These are phyloP conservation scores for Anolis sagrei DNA, from an alignment of 2,113 vertebrate species.

Conservation along the genomic window DNA sequence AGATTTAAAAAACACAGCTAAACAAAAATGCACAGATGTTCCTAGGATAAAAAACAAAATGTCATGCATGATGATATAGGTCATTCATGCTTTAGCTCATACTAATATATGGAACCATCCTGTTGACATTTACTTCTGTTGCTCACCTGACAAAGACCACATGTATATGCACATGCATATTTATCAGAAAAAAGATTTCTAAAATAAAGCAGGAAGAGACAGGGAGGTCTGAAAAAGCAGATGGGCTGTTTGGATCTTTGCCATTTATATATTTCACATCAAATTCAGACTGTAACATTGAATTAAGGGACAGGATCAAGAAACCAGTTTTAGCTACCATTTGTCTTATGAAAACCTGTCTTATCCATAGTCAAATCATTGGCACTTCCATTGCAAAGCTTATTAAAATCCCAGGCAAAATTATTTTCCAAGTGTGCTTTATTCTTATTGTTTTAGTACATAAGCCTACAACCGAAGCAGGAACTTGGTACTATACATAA, in stretches of 20 bases:
- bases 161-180: constrained; percentile 50
- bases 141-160: neutral
- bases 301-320: too few relatives aligned
- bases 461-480: too few relatives aligned
- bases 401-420: too few relatives aligned
- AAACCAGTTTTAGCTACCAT: too few relatives aligned
- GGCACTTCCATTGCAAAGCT: too few relatives aligned
- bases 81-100: constrained; percentile 25
- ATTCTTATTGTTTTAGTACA: too few relatives aligned
- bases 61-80: too few relatives aligned
- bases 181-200: constrained; percentile 28
- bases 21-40: constrained; percentile 23
- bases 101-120: constrained; percentile 45
- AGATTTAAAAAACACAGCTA: constrained; percentile 22
- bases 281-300: neutral
- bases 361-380: too few relatives aligned
- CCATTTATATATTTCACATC: accelerated
- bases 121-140: constrained; percentile 28
- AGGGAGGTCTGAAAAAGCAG: constrained; percentile 35
- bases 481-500: too few relatives aligned
- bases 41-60: constrained; percentile 47
- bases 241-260: neutral
- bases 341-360: too few relatives aligned
- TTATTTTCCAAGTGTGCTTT: too few relatives aligned
- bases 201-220: constrained; percentile 40